Base-by-base conservation (phyloP, 2,888 invertebrate species). In the Acrobasis repandana region DNA sequence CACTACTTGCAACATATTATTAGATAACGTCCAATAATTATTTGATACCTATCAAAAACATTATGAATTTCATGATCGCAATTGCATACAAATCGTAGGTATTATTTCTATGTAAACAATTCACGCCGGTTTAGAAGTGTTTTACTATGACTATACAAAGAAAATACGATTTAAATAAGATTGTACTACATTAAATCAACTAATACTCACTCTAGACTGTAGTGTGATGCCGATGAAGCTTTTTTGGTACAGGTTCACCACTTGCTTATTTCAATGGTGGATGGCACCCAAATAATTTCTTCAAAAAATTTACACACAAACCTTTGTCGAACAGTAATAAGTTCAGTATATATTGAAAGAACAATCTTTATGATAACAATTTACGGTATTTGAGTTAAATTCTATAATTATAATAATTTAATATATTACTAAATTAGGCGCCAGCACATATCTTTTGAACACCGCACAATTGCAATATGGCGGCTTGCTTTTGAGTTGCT, bases 251-350 rank as follows among this genome's bases (percentile, higher is more conserved):
- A 75, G 75, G 74, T 75, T 79, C 80, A 78, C 83, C 77, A 79
- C 82, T 86, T 83, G 84, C 85, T 77, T 85, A 83, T 72, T 83
- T 82, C 82, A 86, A 86, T 84, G 80, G 82, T 83, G 79, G 80
- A 80, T 83, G 79, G 80, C 80, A 77, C 76, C 77, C 80, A 80
- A 72, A 72, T 69, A 67, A 71, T 70, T 76, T 72, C 67, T 65
- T 67, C 69, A 61, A 62, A 63, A 60, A 67, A 69, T 67, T 65
- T 64, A 67, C 65, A 63, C 61, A 69, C 64, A 66, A 68, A 63
- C 62, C 60, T 67, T 57, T 65, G 52, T 46, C 61, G 58, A 66
- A 66, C 64, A 65, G 11, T 18, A 18, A 20, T 5, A 60, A 62
- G 63, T 50, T 36, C 52, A 66, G 61, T 67, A 67, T 63, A 67